Evolutionary conservation across 2,797 vertebrate species (phyloP).

Genomic region (Takifugu rubripes): DNA sequence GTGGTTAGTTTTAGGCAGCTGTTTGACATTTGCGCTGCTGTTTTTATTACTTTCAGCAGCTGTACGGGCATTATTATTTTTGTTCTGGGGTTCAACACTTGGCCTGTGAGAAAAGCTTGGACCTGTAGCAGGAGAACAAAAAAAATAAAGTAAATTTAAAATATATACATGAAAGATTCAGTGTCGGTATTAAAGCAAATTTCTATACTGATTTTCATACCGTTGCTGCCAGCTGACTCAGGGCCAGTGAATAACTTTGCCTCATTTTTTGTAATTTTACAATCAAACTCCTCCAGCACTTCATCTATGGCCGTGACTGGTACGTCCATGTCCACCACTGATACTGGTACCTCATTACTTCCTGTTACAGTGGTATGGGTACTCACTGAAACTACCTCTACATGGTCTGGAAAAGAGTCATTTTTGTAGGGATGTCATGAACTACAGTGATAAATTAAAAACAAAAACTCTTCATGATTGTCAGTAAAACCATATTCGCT

Average conservation of each 20-base stretch:
- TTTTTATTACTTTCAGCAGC: slow-evolving; percentile 44
- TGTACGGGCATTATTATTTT: slow-evolving; percentile 80
- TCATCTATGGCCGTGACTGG: slow-evolving; percentile 92
- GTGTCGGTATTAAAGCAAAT: slow-evolving; percentile 1
- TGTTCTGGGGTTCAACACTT: slow-evolving; percentile 67
- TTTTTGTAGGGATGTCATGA: not conserved
- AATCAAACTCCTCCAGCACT: slow-evolving; percentile 68
- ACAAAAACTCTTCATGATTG: slow-evolving; percentile 3
- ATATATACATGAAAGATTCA: not conserved
- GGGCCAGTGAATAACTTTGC: slow-evolving; percentile 26
- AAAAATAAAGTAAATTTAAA: slow-evolving; percentile 8
- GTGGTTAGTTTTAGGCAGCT: slow-evolving; percentile 25
- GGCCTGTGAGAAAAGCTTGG: slow-evolving; percentile 27
- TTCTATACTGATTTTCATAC: slow-evolving; percentile 12
- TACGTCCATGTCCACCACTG: slow-evolving; percentile 74
- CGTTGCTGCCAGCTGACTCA: slow-evolving; percentile 49
- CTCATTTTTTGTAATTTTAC: slow-evolving; percentile 40
- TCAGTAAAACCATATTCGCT: not conserved
- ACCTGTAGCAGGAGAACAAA: slow-evolving; percentile 26
- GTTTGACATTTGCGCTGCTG: slow-evolving; percentile 19
- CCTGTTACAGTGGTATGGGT: slow-evolving; percentile 32
- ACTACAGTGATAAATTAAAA: not conserved
- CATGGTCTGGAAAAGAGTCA: slow-evolving; percentile 61
- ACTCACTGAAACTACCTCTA: slow-evolving; percentile 37
- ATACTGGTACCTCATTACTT: slow-evolving; percentile 39